phyloP scores from a whole-genome alignment of 2,797 vertebrate genomes.

The Ataeniobius toweri region DNA sequence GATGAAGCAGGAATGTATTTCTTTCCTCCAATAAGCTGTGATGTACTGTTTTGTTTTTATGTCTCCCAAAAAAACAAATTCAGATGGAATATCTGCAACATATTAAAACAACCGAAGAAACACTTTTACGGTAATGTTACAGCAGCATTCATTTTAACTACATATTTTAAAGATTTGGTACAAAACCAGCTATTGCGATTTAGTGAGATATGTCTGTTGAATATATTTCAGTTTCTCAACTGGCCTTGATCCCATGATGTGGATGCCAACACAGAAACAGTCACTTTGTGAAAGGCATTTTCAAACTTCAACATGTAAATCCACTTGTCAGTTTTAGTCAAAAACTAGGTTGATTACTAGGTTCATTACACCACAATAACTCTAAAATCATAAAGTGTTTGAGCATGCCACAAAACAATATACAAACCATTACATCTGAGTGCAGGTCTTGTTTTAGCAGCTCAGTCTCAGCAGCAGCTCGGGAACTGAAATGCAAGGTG shows the following conservation, averaged over 20 bases:
- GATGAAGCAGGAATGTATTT: neutral
- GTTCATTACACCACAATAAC: neutral
- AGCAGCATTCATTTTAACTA: neutral
- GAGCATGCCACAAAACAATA: neutral
- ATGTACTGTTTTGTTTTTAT: neutral
- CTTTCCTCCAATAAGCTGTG: neutral
- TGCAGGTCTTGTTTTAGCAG: neutral
- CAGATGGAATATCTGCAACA: constrained; percentile 6
- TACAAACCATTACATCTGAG: neutral
- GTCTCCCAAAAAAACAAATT: constrained; percentile 31
- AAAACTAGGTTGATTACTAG: neutral
- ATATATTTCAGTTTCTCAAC: neutral
- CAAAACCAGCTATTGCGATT: neutral
- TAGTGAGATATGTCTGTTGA: neutral
- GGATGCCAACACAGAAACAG: neutral
- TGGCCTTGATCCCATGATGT: neutral
- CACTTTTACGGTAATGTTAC: neutral
- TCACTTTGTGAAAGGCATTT: neutral
- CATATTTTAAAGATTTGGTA: neutral
- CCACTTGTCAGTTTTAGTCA: neutral
- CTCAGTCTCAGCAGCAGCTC: neutral
- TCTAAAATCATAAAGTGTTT: neutral
- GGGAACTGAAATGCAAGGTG: neutral
- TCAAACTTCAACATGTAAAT: neutral
- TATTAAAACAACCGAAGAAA: neutral